phyloP scores from a whole-genome alignment of 2,113 vertebrate species.

The Saguinus imperator region DNA sequence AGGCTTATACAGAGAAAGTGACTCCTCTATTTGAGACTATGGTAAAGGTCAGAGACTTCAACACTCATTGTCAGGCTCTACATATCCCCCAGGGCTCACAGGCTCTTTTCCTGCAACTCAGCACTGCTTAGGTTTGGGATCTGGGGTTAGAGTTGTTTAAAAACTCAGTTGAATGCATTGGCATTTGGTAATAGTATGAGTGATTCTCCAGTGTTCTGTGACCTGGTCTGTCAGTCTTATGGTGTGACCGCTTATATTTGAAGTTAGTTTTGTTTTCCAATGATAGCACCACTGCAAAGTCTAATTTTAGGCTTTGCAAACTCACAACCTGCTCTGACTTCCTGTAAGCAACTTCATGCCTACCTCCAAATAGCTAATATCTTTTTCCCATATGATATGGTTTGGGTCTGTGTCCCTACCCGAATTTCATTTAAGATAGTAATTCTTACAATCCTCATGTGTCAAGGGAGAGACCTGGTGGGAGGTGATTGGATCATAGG shows the following conservation, averaged over 20 bases:
- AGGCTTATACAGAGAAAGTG: not conserved
- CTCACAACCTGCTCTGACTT: not conserved
- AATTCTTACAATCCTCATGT: no score
- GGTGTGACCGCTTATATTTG: not conserved
- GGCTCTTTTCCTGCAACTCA: not conserved
- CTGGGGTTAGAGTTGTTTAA: not conserved
- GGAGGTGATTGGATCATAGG: no score
- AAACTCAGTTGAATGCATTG: not conserved
- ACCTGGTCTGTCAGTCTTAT: not conserved
- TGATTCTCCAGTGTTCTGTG: not conserved
- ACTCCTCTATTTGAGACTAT: not conserved
- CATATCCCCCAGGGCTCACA: not conserved
- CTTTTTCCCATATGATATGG: no score
- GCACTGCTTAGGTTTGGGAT: not conserved
- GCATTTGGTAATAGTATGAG: not conserved
- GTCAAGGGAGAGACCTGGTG: no score
- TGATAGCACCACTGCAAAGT: not conserved
- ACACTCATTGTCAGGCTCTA: accelerated
- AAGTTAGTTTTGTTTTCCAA: not conserved
- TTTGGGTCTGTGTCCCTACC: no score
- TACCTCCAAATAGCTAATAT: not conserved
- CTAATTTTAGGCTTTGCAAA: not conserved
- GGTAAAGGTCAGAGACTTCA: not conserved
- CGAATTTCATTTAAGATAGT: no score
- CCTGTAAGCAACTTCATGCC: not conserved